Percentiles rank a stretch among this genome's conserved stretches.
These are phyloP conservation scores for Boleophthalmus pectinirostris DNA, from an alignment of 2,113 vertebrate genomes.

Conservation along the genomic window DNA sequence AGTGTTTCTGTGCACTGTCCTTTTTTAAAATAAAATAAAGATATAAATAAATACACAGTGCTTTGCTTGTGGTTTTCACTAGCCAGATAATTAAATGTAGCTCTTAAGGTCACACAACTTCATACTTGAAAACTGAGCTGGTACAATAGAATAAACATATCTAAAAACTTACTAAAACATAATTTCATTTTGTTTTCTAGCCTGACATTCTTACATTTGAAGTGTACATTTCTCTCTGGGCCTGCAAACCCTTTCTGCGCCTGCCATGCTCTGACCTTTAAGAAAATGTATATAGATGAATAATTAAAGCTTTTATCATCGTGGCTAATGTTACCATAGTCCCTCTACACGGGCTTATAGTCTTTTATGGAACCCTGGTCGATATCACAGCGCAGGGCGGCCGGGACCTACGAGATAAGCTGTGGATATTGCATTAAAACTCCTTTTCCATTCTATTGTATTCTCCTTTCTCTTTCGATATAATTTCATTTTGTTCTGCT, in stretches of 20 bases:
- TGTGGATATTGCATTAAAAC: slow-evolving; percentile 9
- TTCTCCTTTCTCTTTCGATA: slow-evolving; percentile 20
- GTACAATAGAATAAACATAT: not conserved
- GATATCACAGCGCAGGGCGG: slow-evolving; percentile 11
- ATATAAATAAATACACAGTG: too few species aligned
- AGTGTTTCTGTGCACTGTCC: too few species aligned
- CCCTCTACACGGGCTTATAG: slow-evolving; percentile 10
- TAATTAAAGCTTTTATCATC: slow-evolving; percentile 6
- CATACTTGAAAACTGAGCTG: not conserved
- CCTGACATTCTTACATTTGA: slow-evolving; percentile 3
- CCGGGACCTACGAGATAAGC: slow-evolving; percentile 24
- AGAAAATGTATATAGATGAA: slow-evolving; percentile 3
- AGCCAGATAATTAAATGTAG: not conserved
- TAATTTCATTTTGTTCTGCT: slow-evolving; percentile 46
- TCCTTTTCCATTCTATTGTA: slow-evolving; percentile 33
- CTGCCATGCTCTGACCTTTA: slow-evolving; percentile 12
- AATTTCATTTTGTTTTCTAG: slow-evolving; percentile 64
- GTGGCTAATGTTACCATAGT: slow-evolving; percentile 9
- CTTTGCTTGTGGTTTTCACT: too few species aligned
- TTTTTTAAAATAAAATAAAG: too few species aligned
- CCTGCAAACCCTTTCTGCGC: not conserved
- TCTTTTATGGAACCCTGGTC: slow-evolving; percentile 15
- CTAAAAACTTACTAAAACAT: not conserved
- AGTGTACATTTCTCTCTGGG: not conserved
- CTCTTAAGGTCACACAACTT: not conserved